Evolutionary conservation across 2,113 vertebrate species (phyloP).

Genomic region (Puma concolor): DNA sequence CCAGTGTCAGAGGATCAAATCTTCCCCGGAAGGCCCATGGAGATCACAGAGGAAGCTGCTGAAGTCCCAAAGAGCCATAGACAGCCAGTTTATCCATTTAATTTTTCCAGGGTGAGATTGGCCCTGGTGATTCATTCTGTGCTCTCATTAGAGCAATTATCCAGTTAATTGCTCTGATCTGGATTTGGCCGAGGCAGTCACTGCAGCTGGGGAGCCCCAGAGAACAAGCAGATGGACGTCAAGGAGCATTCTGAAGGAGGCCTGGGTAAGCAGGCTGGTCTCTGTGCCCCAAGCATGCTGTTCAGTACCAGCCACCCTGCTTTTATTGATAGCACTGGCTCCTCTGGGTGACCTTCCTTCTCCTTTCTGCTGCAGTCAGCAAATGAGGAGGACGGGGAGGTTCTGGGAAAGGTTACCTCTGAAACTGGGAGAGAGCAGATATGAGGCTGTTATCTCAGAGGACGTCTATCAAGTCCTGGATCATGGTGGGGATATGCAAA

Average conservation of each 20-base stretch:
- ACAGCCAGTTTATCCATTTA: not conserved
- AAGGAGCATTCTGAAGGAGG: not conserved
- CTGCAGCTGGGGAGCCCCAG: conserved; percentile 25
- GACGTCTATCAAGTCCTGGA: rapidly evolving
- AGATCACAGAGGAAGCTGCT: not conserved
- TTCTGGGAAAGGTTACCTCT: not conserved
- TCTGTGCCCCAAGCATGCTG: not conserved
- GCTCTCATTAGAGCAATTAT: conserved; percentile 66
- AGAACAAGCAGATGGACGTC: conserved; percentile 13
- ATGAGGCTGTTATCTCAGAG: not conserved
- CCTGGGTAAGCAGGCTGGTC: not conserved
- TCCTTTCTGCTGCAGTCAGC: not conserved
- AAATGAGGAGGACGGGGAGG: rapidly evolving
- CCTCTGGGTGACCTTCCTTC: not conserved
- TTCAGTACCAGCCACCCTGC: not conserved
- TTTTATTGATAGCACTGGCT: not conserved
- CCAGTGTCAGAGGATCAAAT: not conserved
- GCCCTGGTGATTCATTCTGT: not conserved
- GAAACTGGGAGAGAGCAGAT: not conserved
- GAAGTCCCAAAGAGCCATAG: not conserved
- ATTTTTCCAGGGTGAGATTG: not conserved
- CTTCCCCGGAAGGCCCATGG: not conserved
- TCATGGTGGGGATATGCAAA: not conserved
- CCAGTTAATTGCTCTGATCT: conserved; percentile 61
- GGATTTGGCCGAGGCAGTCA: not conserved